Percentiles rank a stretch among this genome's conserved stretches.
Evolutionary conservation across 2,797 vertebrate genomes (phyloP).

Genomic region (Argentina silus): DNA sequence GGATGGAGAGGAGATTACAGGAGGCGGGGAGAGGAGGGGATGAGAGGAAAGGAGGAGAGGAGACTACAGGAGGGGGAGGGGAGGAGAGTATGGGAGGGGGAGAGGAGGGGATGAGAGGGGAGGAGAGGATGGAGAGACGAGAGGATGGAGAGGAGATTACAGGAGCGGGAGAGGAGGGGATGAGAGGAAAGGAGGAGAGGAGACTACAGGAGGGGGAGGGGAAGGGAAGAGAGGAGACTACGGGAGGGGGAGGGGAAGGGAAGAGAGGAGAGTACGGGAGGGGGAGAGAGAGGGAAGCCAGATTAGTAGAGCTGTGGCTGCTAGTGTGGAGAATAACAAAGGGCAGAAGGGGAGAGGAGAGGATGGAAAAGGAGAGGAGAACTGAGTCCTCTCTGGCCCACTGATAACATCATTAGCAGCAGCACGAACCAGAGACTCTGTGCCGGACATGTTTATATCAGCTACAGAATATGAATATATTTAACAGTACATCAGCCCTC

Average conservation of each 20-base stretch:
- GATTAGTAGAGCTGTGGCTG: slow-evolving; percentile 60
- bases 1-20: slow-evolving; percentile 19
- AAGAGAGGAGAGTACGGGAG: background rate
- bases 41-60: no score
- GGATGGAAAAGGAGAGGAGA: slow-evolving; percentile 45
- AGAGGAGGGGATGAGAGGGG: slow-evolving; percentile 56
- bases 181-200: background rate
- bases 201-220: background rate
- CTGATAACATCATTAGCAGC: slow-evolving; percentile 60
- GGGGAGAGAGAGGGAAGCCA: slow-evolving; percentile 66
- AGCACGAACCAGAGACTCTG: slow-evolving; percentile 39
- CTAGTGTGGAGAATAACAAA: slow-evolving; percentile 29
- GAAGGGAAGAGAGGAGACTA: background rate
- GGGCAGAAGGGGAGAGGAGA: slow-evolving; percentile 47
- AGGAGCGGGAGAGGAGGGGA: slow-evolving; percentile 19
- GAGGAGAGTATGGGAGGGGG: slow-evolving; percentile 18
- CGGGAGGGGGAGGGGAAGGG: slow-evolving; percentile 28
- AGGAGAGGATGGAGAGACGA: background rate
- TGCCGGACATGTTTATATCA: background rate
- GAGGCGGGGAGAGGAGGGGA: background rate
- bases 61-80: slow-evolving; percentile 6
- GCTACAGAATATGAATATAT: no score
- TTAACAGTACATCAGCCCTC: background rate
- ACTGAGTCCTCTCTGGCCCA: slow-evolving; percentile 54
- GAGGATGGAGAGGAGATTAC: background rate